Conservation (phyloP, 2,797 vertebrate species). For the Enteromius anoplus region DNA sequence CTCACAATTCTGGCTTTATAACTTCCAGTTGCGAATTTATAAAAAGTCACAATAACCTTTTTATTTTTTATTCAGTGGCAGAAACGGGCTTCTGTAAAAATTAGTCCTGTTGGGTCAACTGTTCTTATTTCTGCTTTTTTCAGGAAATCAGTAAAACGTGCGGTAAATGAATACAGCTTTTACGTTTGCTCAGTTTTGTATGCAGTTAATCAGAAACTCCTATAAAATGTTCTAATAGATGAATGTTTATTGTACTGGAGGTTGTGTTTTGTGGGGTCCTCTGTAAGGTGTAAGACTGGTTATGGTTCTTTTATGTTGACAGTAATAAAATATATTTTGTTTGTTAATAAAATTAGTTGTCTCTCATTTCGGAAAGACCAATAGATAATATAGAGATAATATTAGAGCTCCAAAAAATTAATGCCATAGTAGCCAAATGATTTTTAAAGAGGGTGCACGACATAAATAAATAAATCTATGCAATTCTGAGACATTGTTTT, state of each 20-base stretch:
- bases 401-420: background rate
- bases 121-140: slow-evolving; percentile 7
- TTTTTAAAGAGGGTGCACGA: background rate
- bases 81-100: background rate
- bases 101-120: background rate
- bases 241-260: background rate
- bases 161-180: rapidly evolving
- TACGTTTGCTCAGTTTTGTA: background rate
- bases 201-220: background rate
- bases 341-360: background rate
- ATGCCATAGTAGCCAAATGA: background rate
- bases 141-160: slow-evolving; percentile 25
- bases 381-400: background rate
- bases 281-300: background rate
- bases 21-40: too few relatives aligned
- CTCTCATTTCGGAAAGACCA: background rate
- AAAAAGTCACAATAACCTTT: too few relatives aligned
- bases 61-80: too few relatives aligned
- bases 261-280: background rate
- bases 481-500: background rate
- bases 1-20: too few relatives aligned
- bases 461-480: background rate
- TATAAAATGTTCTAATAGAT: background rate
- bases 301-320: background rate
- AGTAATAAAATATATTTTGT: background rate